Conservation (phyloP, 2,888 invertebrate genomes). For the Pasiphila rectangulata region DNA sequence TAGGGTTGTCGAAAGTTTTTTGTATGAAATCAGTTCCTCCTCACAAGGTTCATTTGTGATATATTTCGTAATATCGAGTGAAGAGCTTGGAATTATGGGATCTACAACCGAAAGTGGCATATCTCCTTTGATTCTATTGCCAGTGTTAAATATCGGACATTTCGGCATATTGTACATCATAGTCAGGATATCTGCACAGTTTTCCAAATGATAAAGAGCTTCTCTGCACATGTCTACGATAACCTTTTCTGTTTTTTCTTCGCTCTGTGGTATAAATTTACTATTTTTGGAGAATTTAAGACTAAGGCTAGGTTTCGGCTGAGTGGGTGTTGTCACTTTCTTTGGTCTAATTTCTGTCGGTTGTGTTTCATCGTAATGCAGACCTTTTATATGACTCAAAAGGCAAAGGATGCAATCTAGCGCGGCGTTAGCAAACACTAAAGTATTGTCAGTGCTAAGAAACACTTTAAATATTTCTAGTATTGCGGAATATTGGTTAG, state of each 20-base stretch:
- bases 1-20: conserved; percentile 78
- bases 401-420: conserved; percentile 96
- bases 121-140: conserved; percentile 90
- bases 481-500: conserved; percentile 86
- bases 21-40: conserved; percentile 84
- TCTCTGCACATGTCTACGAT: conserved; percentile 85
- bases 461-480: conserved; percentile 97
- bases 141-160: conserved; percentile 95
- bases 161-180: conserved; percentile 98
- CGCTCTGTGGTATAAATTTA: conserved; percentile 70
- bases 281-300: conserved; percentile 73
- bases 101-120: conserved; percentile 90
- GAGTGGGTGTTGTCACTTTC: conserved; percentile 52
- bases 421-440: conserved; percentile 96
- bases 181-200: conserved; percentile 91
- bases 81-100: conserved; percentile 88
- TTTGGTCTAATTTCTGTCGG: conserved; percentile 69
- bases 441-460: conserved; percentile 93
- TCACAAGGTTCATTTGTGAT: conserved; percentile 84
- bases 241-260: conserved; percentile 72
- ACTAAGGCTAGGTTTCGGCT: conserved; percentile 63
- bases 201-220: conserved; percentile 91
- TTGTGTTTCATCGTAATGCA: conserved; percentile 80
- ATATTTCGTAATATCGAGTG: conserved; percentile 85
- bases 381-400: conserved; percentile 86